Conservation (phyloP, 2,797 vertebrate species). For the Coccyzus lansbergi region DNA sequence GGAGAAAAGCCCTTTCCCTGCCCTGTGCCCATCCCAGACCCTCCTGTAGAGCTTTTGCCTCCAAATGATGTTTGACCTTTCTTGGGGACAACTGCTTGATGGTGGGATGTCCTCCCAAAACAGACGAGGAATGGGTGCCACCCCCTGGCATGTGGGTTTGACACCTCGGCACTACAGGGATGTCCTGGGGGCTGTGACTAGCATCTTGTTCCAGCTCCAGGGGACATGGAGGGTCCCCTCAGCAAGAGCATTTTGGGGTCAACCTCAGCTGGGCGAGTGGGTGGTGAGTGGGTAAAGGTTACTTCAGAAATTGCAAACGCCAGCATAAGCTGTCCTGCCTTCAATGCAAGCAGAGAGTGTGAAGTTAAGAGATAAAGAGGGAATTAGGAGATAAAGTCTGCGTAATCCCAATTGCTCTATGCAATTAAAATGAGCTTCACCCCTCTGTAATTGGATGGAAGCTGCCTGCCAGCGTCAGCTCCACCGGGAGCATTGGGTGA, state of each 20-base stretch:
- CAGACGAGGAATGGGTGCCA: background rate
- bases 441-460: constrained; percentile 69
- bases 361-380: constrained; percentile 77
- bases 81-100: background rate
- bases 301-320: constrained; percentile 37
- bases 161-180: rapidly evolving
- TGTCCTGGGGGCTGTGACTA: background rate
- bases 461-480: constrained; percentile 60
- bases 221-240: rapidly evolving
- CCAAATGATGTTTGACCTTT: background rate
- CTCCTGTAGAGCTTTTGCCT: background rate
- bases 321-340: constrained; percentile 51
- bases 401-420: constrained; percentile 73
- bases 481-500: background rate
- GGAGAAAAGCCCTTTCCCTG: background rate
- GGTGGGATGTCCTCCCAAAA: background rate
- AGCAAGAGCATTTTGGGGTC: background rate
- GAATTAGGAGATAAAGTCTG: constrained; percentile 75
- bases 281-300: background rate
- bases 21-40: rapidly evolving
- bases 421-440: constrained; percentile 78
- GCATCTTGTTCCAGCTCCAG: rapidly evolving
- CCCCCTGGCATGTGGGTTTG: rapidly evolving
- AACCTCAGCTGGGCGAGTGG: background rate
- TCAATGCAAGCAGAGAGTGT: constrained; percentile 55